Base-by-base conservation (phyloP, 2,888 invertebrate genomes). In the Gastracanthus pulcherrimus region DNA sequence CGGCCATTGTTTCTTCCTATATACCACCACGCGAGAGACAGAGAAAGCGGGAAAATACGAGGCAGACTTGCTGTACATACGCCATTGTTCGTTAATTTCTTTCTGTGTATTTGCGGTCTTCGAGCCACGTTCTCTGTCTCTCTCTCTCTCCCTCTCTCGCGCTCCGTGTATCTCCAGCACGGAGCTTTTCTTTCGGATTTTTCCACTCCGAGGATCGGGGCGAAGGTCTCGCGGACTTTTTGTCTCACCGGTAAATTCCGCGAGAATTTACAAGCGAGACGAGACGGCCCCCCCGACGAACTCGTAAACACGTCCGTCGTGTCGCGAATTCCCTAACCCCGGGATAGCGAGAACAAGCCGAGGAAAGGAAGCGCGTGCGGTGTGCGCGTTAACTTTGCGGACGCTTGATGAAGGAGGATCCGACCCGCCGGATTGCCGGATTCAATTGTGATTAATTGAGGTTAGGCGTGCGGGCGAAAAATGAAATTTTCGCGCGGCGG, bases 391-490 rank as follows among this genome's bases (percentile, higher is more conserved):
- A 19, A 62, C 34, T 36, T 19, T n/a, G 36, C 3, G 1, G 19
- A 11, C 7, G 16, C 9, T 34, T 62, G 26, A 55, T 36, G 34
- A 62, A 36, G 36, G 62, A 62, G 19, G 55, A n/a, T 34, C 19
- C n/a, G n/a, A n/a, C n/a, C n/a, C n/a, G n/a, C n/a, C n/a, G n/a
- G n/a, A n/a, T n/a, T n/a, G n/a, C n/a, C n/a, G 62, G n/a, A 62
- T 62, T 62, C 31, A 34, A 62, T 36, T 36, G 34, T 62, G 62
- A 62, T 62, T n/a, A 62, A 62, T 62, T 19, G 36, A n/a, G 36
- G 19, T n/a, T 2, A 34, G n/a, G 6, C 36, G 1, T 16, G 31
- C n/a, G n/a, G 29, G 31, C 1, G 9, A 62, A 36, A 62, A 62
- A 62, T 62, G 36, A 36, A 62, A 62, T 62, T 36, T 36, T 6